Base-by-base conservation (phyloP, 92 coral and sea anemone species). In the Parazoanthus swiftii region DNA sequence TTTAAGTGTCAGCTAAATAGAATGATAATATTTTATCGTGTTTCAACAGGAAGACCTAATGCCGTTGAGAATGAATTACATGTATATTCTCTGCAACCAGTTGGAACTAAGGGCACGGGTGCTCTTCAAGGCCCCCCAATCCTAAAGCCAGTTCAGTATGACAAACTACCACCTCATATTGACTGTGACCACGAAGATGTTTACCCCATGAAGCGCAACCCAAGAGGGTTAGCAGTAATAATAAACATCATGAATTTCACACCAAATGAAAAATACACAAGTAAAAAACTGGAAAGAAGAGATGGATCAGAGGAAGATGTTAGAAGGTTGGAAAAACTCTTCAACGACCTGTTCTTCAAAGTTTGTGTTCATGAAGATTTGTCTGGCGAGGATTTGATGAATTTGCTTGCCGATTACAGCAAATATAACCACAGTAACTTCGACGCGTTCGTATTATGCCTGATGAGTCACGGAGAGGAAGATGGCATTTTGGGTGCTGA, bases 201-300 rank as follows among this genome's bases (percentile, higher is more conserved):
- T 26, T 84, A 84, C 68, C 87, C 66, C 16, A 90, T 90, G 90
- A 86, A 59, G 54, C 88, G 54, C 63, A 70, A 54, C 33, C 92
- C 92, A 37, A 73, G 86, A 71, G 92, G 92, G 21, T 15, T 70
- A n/a, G 72, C 81, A 37, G 82, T 90, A 23, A 90, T 90, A 39
- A 80, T 86, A 18, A 90, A 90, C 58, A 90, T 71, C 51, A 25
- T 15, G 20, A 29, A 63, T 23, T 90, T 90, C 73, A 3, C 71
- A 21, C 51, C 58, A 23, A 81, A 73, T 71, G 26, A 15, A 44
- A n/a, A 71, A 8, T 48, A 84, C 79, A 43, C 78, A 71, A 46
- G 4, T 14, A 44, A 46, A n/a, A n/a, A 15, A 16, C 15, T 84
- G 18, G 87, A 84, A 3, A 84, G 44, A 46, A 82, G 90, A 23